A percentile compares a stretch with the other conserved stretches of the same genome.
Conservation (phyloP, 2,888 invertebrate species). For the Branchellion lobata region DNA sequence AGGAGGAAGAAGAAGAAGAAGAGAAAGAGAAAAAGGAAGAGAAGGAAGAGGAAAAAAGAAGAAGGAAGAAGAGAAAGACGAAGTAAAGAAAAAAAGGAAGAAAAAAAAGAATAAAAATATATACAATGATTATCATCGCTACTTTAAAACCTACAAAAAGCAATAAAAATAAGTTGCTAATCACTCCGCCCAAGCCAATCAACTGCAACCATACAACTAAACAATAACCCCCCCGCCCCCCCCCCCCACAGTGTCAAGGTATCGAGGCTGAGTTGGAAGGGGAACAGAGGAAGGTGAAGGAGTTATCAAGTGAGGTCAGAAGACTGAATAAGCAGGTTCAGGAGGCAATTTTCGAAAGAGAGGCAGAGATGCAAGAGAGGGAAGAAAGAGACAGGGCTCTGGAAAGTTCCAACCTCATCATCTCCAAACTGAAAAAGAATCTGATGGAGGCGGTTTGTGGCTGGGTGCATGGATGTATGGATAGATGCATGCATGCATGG, state of each 20-base stretch:
- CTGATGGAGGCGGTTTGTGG: constrained; percentile 31
- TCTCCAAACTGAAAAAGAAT: constrained; percentile 28
- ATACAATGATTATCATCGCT: too few species aligned
- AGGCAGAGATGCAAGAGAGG: constrained; percentile 2
- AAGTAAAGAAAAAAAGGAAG: too few species aligned
- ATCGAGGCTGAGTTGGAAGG: constrained; percentile 24
- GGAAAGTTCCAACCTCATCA: background rate
- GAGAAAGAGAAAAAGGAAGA: too few species aligned
- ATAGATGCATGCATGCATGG: background rate
- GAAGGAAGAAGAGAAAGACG: too few species aligned
- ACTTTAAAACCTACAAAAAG: too few species aligned
- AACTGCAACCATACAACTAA: too few species aligned
- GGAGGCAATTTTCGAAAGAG: background rate
- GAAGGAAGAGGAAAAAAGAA: too few species aligned
- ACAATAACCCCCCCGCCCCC: too few species aligned
- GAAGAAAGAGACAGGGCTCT: constrained; percentile 2
- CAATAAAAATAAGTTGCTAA: too few species aligned
- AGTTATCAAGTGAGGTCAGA: constrained; percentile 14
- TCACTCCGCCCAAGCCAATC: too few species aligned
- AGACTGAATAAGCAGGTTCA: background rate
- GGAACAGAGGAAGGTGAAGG: constrained; percentile 28
- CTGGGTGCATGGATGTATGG: background rate
- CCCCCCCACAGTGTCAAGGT: constrained; percentile 20
- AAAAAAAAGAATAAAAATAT: too few species aligned
- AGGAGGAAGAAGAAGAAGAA: too few species aligned